Base-by-base conservation (phyloP, 2,797 vertebrate species). In the Zalophus californianus region DNA sequence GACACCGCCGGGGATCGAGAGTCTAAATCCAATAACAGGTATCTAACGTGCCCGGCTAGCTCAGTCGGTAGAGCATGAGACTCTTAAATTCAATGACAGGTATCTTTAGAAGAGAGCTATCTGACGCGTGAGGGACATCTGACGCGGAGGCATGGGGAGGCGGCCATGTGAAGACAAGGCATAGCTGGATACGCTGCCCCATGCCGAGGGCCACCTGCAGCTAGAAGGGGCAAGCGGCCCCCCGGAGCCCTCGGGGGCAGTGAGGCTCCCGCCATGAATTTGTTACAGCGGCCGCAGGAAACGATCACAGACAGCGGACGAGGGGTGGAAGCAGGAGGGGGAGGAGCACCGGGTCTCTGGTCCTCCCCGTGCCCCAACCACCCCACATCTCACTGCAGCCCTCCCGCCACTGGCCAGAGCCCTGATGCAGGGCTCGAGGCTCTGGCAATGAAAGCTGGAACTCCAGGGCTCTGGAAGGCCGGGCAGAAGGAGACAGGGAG, bases 181-280 rank as follows among this genome's bases (percentile, higher is more conserved):
- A 2, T n/a, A 78, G 27, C 0, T 0, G 14, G 25, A 58, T 3
- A 8, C 4, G 14, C 52, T 3, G 21, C 68, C 60, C 25, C 62
- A 38, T 50, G 38, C 14, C 10, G 18, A n/a, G 64, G n/a, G 3
- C 7, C 3, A 0, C 68, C 16, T 11, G 2, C 18, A 50, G 1
- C 4, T 41, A 3, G 56, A 27, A 60, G 13, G 13, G 9, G 66
- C 41, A 2, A 58, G 44, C 23, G n/a, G 84, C 9, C 7, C 16
- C 38, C 7, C 3, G 15, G 77, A 5, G 7, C 35, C 18, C 20
- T 44, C 14, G 1, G 50, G 50, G 50, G 15, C 50, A 5, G 13
- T 52, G 50, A 52, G 50, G 50, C 50, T 15, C 50, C 50, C 50
- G 50, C 50, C 4, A 5, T 7, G 20, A 1, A 25, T 48, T 66